Conservation (phyloP, 1,140 invertebrate species). For the Polyergus mexicanus region DNA sequence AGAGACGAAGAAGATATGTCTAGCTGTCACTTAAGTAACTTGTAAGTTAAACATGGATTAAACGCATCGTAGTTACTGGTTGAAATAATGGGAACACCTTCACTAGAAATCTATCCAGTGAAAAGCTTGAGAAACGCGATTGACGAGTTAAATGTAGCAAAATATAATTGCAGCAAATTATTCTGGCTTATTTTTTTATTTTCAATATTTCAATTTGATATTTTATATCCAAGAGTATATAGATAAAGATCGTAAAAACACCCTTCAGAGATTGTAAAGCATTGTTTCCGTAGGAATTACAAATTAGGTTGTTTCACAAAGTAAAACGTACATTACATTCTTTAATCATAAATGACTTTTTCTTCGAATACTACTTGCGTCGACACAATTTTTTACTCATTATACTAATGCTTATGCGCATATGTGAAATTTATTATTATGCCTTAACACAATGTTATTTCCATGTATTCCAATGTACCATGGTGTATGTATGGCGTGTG, state of each 20-base stretch:
- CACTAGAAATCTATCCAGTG: conserved; percentile 63
- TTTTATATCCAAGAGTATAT: not conserved
- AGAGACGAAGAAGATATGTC: not conserved
- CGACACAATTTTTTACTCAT: not conserved
- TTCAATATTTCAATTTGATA: no score
- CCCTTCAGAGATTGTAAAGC: not conserved
- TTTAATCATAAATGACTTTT: not conserved
- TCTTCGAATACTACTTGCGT: not conserved
- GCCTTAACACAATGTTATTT: not conserved
- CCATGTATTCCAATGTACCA: not conserved
- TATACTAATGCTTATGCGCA: not conserved
- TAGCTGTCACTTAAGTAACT: not conserved
- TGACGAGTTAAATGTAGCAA: conserved; percentile 29
- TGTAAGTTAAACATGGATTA: conserved; percentile 41
- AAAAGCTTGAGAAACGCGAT: conserved; percentile 50
- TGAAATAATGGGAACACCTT: conserved; percentile 69
- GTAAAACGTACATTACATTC: conserved; percentile 18
- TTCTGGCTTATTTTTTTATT: not conserved
- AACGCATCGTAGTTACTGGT: not conserved
- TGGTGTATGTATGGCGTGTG: not conserved
- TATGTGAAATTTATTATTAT: not conserved
- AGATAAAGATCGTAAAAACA: conserved; percentile 1
- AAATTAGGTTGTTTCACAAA: not conserved
- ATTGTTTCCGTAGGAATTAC: not conserved
- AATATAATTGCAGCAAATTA: no score